Percentiles rank a stretch among this genome's conserved stretches.
These are phyloP conservation scores for Ethmia dodecea DNA, from an alignment of 2,888 invertebrate genomes.

Conservation along the genomic window DNA sequence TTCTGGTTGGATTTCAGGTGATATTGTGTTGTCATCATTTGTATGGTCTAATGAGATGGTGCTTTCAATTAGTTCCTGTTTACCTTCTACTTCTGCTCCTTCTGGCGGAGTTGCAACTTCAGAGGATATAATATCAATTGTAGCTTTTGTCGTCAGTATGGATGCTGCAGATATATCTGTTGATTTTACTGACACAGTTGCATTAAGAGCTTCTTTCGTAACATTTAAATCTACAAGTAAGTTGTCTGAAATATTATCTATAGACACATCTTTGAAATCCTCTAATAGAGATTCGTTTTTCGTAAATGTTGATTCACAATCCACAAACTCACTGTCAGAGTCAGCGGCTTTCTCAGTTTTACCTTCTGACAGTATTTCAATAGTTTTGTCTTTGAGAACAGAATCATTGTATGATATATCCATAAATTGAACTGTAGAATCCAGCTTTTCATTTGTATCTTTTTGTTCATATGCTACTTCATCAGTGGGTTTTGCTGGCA, in stretches of 20 bases:
- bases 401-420: conserved; percentile 54
- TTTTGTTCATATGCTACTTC: too few species aligned
- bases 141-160: conserved; percentile 1
- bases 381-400: conserved; percentile 35
- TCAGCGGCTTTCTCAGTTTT: conserved; percentile 27
- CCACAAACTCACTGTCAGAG: conserved; percentile 63
- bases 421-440: conserved; percentile 54
- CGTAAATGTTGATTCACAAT: conserved; percentile 64
- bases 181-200: conserved; percentile 4
- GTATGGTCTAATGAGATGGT: too few species aligned
- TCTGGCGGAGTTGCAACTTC: conserved; percentile 1
- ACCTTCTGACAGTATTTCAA: conserved; percentile 21
- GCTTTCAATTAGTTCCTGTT: too few species aligned
- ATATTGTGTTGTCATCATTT: too few species aligned
- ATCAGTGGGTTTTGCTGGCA: conserved; percentile 14
- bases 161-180: conserved; percentile 4
- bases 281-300: conserved; percentile 32
- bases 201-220: conserved; percentile 1
- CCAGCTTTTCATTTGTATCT: conserved; percentile 23
- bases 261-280: not conserved
- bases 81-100: conserved; percentile 2
- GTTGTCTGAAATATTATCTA: not conserved
- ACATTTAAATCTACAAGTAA: not conserved
- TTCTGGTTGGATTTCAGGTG: too few species aligned
- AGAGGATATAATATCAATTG: not conserved